Evolutionary conservation across 92 coral and sea anemone species (phyloP).

Genomic region (Muricea muricata): DNA sequence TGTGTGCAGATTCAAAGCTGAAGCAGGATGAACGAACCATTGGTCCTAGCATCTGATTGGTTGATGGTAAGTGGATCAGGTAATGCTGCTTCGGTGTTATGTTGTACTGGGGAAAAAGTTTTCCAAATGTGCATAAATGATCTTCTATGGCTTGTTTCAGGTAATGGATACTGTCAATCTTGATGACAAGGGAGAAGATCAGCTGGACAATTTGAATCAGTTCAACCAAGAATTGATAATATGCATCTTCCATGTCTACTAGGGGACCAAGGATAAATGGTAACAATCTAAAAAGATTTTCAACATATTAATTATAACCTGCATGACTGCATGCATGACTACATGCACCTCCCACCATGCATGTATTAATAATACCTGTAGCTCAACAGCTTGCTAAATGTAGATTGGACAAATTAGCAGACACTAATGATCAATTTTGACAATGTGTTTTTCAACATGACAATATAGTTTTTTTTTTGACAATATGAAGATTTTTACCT

Average conservation of each 20-base stretch:
- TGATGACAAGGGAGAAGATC: slow-evolving; percentile 27
- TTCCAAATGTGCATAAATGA: neutral
- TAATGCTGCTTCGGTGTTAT: slow-evolving; percentile 22
- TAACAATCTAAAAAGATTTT: no score
- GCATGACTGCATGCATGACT: no score
- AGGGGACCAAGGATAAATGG: slow-evolving; percentile 34
- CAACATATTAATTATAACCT: no score
- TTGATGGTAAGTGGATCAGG: slow-evolving; percentile 19
- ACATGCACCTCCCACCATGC: no score
- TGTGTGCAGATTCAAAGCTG: slow-evolving; percentile 21
- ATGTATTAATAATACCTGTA: no score
- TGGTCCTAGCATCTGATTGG: neutral
- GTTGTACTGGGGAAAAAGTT: slow-evolving; percentile 21
- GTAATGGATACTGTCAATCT: slow-evolving; percentile 20
- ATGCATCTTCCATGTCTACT: neutral
- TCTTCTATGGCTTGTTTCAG: slow-evolving; percentile 17
- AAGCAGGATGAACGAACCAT: slow-evolving; percentile 33
- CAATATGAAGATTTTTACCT: no score
- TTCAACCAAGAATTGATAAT: slow-evolving; percentile 16
- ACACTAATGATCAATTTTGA: no score
- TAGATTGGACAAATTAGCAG: no score
- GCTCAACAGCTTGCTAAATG: no score
- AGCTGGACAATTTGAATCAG: slow-evolving; percentile 33
- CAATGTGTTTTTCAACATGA: no score
- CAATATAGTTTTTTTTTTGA: no score